Evolutionary conservation across 2,888 invertebrate species (phyloP).

Genomic region (Chrysolina haemoptera): DNA sequence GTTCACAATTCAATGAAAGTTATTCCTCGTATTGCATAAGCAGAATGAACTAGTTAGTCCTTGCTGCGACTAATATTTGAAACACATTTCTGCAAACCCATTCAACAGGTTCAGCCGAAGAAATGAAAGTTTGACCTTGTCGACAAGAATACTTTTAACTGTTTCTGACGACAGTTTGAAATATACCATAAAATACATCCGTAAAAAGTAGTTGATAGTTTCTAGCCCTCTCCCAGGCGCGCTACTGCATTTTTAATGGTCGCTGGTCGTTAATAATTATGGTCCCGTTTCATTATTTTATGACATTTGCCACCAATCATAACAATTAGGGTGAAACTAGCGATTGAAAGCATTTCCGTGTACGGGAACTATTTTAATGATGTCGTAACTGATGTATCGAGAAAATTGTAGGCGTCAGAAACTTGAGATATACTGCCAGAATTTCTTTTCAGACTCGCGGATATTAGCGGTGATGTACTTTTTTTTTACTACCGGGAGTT

Average conservation of each 20-base stretch:
- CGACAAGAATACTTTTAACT: not conserved
- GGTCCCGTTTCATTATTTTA: conserved; percentile 14
- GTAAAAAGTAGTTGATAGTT: not conserved
- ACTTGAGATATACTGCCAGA: conserved; percentile 48
- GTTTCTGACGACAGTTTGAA: not conserved
- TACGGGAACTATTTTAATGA: conserved; percentile 5
- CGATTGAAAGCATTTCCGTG: conserved; percentile 12
- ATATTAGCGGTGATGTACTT: not conserved
- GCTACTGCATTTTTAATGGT: not conserved
- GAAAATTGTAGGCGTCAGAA: conserved; percentile 51
- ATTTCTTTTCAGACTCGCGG: conserved; percentile 50
- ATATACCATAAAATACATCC: not conserved
- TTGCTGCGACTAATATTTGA: not conserved
- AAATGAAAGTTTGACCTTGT: not conserved
- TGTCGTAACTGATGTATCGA: conserved; percentile 21
- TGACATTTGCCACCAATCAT: not conserved
- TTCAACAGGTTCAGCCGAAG: not conserved
- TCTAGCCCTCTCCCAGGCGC: not conserved
- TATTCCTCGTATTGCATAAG: too few species aligned
- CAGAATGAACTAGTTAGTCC: too few species aligned
- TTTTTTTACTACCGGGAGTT: not conserved
- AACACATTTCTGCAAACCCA: not conserved
- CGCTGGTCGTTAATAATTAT: not conserved
- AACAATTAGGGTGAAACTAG: conserved; percentile 10
- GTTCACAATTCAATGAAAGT: too few species aligned